Evolutionary conservation across 2,797 vertebrate species (phyloP).

Genomic region (Malurus splendens): DNA sequence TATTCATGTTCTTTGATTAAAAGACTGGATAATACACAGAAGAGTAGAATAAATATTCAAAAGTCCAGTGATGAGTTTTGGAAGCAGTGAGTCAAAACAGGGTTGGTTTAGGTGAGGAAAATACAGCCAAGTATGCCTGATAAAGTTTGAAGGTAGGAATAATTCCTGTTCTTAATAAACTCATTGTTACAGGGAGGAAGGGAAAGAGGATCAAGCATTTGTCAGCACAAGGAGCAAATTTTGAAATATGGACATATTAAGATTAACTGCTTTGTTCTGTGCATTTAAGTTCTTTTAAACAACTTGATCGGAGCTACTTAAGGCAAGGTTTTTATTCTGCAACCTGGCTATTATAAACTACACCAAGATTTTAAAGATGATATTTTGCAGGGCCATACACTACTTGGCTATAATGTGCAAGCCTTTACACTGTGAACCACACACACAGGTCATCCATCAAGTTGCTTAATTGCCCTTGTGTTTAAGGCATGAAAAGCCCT

Average conservation of each 20-base stretch:
- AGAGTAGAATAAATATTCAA: not conserved
- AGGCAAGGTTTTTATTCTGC: not conserved
- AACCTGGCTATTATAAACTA: not conserved
- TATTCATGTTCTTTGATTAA: not conserved
- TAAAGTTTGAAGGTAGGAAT: not conserved
- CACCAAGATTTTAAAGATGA: not conserved
- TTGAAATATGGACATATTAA: rapidly evolving
- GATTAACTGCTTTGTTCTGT: not conserved
- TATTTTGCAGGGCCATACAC: not conserved
- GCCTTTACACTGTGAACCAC: not conserved
- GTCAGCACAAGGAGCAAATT: not conserved
- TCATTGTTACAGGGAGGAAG: not conserved
- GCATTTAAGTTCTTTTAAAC: not conserved
- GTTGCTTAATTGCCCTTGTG: not conserved
- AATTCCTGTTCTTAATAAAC: not conserved
- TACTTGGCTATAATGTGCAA: not conserved
- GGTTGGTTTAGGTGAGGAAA: not conserved
- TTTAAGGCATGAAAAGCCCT: not conserved
- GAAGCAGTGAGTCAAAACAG: not conserved
- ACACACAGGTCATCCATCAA: not conserved
- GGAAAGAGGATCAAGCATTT: not conserved
- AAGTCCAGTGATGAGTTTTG: not conserved
- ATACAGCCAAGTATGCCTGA: not conserved
- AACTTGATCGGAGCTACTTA: not conserved
- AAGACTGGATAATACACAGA: not conserved